Percentiles rank a stretch among this genome's conserved stretches.
Evolutionary conservation across 1,140 invertebrate species (phyloP).

Genomic region (Zaprionus gabonicus): DNA sequence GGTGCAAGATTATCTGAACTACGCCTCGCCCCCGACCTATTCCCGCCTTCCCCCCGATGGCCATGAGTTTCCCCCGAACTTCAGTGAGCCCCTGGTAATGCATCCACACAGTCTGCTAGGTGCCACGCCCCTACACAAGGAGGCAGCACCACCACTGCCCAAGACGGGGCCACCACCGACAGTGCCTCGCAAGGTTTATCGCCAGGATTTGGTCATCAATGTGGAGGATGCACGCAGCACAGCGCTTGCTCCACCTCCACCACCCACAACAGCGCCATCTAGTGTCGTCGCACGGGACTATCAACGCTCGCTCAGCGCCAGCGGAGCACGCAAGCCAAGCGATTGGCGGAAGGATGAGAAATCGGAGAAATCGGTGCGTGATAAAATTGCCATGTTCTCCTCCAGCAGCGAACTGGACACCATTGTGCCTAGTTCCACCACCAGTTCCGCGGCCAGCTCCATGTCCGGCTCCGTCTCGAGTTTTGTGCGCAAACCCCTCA

Average conservation of each 20-base stretch:
- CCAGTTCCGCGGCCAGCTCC: constrained; percentile 10
- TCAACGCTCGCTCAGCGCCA: constrained; percentile 73
- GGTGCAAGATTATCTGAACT: constrained; percentile 79
- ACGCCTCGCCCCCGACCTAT: constrained; percentile 84
- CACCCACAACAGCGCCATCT: constrained; percentile 16
- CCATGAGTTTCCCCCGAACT: constrained; percentile 93
- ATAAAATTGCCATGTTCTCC: constrained; percentile 95
- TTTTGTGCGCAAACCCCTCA: constrained; percentile 69
- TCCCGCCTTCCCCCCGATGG: constrained; percentile 94
- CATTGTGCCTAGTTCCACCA: constrained; percentile 39
- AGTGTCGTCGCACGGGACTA: constrained; percentile 57
- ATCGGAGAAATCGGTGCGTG: constrained; percentile 91
- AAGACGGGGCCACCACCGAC: constrained; percentile 78
- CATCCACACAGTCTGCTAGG: constrained; percentile 51
- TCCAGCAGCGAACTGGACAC: constrained; percentile 75
- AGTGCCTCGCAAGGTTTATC: constrained; percentile 76
- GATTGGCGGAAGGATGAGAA: constrained; percentile 89
- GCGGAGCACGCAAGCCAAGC: constrained; percentile 63
- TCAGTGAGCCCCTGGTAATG: constrained; percentile 87
- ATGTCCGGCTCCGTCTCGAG: neutral
- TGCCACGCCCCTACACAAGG: constrained; percentile 36
- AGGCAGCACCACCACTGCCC: constrained; percentile 72
- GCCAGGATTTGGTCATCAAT: constrained; percentile 79
- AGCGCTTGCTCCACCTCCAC: neutral
- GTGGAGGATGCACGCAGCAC: constrained; percentile 68